These are phyloP conservation scores for Catharus minimus DNA, from an alignment of 2,113 vertebrate species.

Conservation along the genomic window DNA sequence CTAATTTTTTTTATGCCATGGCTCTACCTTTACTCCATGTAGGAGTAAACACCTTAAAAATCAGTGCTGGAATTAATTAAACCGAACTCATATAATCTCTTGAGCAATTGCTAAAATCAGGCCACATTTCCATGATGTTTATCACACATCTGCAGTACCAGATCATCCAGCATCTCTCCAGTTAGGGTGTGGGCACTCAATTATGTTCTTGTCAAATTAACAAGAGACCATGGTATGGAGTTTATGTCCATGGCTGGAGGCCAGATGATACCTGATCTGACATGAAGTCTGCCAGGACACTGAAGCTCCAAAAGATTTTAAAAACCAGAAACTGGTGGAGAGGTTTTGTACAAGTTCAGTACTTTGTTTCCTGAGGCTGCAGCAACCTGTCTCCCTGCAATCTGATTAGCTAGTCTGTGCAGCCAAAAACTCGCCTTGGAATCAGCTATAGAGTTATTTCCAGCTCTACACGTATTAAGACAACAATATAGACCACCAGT, in stretches of 20 bases:
- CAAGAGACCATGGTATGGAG: conserved; percentile 43
- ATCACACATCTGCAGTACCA: conserved; percentile 6
- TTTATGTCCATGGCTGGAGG: conserved; percentile 29
- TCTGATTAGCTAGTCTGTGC: background rate
- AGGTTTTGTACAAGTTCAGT: background rate
- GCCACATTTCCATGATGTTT: conserved; percentile 31
- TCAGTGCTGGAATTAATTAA: conserved; percentile 24
- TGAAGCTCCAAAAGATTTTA: background rate
- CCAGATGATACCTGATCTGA: conserved; percentile 61
- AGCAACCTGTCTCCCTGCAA: background rate
- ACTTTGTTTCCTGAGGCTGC: conserved; percentile 8
- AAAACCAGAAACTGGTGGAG: background rate
- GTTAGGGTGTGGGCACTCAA: conserved; percentile 53
- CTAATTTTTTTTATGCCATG: background rate
- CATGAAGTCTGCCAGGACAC: background rate
- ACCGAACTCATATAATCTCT: background rate
- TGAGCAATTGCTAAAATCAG: conserved; percentile 44
- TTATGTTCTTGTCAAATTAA: conserved; percentile 64
- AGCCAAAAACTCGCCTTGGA: background rate
- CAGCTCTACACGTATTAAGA: background rate
- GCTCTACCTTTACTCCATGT: background rate
- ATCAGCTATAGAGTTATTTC: background rate
- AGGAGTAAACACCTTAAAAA: background rate
- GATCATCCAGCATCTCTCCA: conserved; percentile 44
- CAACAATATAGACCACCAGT: background rate